Percentiles rank a stretch among this genome's conserved stretches.
Conservation (phyloP, 2,888 invertebrate species). For the Parnassius mnemosyne region DNA sequence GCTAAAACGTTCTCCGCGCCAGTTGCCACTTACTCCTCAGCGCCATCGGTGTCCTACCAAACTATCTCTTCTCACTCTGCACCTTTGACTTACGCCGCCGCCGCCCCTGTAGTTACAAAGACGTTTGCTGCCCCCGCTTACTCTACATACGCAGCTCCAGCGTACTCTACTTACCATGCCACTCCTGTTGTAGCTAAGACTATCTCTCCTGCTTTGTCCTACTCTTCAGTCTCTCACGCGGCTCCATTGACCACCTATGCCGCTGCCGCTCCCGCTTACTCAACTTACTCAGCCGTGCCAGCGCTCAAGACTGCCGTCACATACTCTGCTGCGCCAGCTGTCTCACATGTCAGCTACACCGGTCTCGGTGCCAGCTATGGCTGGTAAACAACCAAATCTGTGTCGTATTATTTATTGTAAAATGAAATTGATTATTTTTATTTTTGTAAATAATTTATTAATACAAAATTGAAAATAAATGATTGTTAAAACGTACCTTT, state of each 20-base stretch:
- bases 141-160: conserved; percentile 33
- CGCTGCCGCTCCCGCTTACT: conserved; percentile 36
- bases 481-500: too few species aligned
- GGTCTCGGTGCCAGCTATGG: conserved; percentile 40
- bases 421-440: conserved; percentile 6
- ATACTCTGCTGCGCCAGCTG: conserved; percentile 75
- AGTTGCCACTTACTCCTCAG: conserved; percentile 32
- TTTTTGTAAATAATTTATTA: conserved; percentile 2
- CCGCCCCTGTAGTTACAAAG: conserved; percentile 54
- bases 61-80: conserved; percentile 35
- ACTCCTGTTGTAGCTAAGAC: conserved; percentile 30
- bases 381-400: conserved; percentile 30
- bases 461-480: too few species aligned
- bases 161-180: conserved; percentile 29
- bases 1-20: conserved; percentile 31
- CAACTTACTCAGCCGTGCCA: conserved; percentile 78
- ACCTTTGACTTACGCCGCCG: conserved; percentile 52
- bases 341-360: conserved; percentile 31
- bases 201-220: conserved; percentile 31
- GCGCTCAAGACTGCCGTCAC: conserved; percentile 39
- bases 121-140: conserved; percentile 54
- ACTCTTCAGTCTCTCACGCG: conserved; percentile 28
- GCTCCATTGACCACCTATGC: conserved; percentile 59
- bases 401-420: background rate
- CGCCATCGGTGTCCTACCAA: conserved; percentile 37